These are phyloP conservation scores for Crenichthys baileyi DNA, from an alignment of 2,797 vertebrate genomes.

Conservation along the genomic window DNA sequence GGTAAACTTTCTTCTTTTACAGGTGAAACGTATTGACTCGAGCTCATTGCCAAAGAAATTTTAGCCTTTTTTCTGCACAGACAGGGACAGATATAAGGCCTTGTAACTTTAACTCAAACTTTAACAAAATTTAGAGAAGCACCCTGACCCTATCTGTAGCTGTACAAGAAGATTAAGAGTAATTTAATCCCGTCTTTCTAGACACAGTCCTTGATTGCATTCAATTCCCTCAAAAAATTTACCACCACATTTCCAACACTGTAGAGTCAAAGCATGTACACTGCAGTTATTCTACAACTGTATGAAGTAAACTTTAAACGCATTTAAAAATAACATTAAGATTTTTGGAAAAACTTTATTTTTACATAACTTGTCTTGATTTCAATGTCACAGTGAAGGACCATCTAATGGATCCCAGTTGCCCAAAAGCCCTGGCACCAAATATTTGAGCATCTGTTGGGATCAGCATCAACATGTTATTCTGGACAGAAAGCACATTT, in stretches of 20 bases:
- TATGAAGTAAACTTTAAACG: no score
- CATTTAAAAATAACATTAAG: not conserved
- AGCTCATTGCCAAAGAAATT: no score
- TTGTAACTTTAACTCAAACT: no score
- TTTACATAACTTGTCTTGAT: not conserved
- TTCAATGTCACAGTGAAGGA: not conserved
- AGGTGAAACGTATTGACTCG: not conserved
- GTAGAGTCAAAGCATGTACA: no score
- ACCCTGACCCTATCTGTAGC: not conserved
- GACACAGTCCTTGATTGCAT: not conserved
- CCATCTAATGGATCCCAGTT: not conserved
- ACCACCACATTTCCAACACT: no score
- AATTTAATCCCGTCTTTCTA: not conserved
- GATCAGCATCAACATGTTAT: constrained; percentile 47
- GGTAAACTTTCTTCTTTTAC: not conserved
- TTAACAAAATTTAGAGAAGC: no score
- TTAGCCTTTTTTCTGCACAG: no score
- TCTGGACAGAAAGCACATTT: constrained; percentile 51
- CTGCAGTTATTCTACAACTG: no score
- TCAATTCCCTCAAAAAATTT: not conserved
- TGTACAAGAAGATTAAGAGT: not conserved
- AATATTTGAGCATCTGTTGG: constrained; percentile 33
- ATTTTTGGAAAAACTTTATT: not conserved
- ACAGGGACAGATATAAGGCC: no score
- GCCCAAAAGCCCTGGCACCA: not conserved